Base-by-base conservation (phyloP, 1,140 invertebrate genomes). In the Drosophila persimilis region DNA sequence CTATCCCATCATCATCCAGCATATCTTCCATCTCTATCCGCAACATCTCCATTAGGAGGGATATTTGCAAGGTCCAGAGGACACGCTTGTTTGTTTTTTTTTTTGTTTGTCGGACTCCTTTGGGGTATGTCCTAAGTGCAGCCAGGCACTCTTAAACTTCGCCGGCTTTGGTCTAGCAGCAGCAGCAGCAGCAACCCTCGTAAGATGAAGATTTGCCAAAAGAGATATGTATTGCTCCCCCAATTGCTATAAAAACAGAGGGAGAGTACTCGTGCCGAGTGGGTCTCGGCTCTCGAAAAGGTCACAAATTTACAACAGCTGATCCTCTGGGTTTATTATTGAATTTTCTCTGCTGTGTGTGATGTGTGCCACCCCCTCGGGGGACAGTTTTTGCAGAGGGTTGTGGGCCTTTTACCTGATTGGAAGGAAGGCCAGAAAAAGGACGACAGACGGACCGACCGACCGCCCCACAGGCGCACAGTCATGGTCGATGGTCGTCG, bases 321-420 rank as follows among this genome's bases (percentile, higher is more conserved):
- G 81, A 85, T 85, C 81, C 86, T 39, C 55, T 50, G 83, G 35
- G 47, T 64, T 88, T 88, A 85, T 86, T 88, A 71, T 86, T 88
- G 67, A 78, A 78, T 81, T 84, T 72, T 20, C 66, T 31, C n/a
- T 44, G 20, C 51, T 53, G 31, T 44, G 31, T 11, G 7, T 35
- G 31, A 24, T 15, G 17, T 45, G 22, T 43, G 20, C 54, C 66
- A 85, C 81, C 80, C 81, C 80, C 80, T 85, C 54, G 26, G 73
- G 81, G 81, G 81, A 85, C 77, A 86, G 69, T 88, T 88, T 75
- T 20, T 55, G 45, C 59, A 65, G 83, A 65, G 77, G 81, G 80
- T 81, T 77, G 81, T 39, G 11, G 35, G 41, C 52, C 56, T 31
- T 48, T 57, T 74, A 85, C 83, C 81, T 88, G 77, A 74, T 81